Conservation (phyloP, 2,113 vertebrate genomes). For the Geothlypis trichas region DNA sequence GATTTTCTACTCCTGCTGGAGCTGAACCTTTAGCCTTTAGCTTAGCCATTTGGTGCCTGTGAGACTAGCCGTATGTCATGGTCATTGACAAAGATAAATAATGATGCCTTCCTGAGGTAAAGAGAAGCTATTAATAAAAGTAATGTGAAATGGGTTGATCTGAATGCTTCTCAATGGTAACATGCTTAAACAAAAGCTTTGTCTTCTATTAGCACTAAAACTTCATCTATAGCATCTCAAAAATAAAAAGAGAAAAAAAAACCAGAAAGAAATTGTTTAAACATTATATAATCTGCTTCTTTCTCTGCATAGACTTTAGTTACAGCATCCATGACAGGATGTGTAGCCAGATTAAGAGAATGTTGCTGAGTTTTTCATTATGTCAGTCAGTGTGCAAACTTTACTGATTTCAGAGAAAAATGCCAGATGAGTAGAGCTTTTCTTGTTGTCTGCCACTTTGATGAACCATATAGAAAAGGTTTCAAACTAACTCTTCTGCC, state of each 20-base stretch:
- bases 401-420: not conserved
- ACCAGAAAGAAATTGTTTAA: not conserved
- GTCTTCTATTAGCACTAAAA: not conserved
- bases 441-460: not conserved
- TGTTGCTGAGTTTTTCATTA: not conserved
- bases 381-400: not conserved
- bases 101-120: constrained; percentile 45
- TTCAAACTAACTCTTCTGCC: not conserved
- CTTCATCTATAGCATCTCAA: not conserved
- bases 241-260: not conserved
- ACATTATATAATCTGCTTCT: not conserved
- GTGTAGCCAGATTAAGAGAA: not conserved
- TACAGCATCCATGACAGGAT: not conserved
- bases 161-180: not conserved
- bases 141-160: constrained; percentile 16
- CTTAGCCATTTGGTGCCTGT: constrained; percentile 45
- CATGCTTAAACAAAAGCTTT: not conserved
- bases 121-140: constrained; percentile 65
- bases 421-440: not conserved
- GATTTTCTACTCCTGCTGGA: constrained; percentile 37
- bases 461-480: not conserved
- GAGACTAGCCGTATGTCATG: constrained; percentile 39
- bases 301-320: not conserved
- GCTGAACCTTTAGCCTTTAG: constrained; percentile 47
- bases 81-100: constrained; percentile 68